Base-by-base conservation (phyloP, 2,113 vertebrate species). In the Tiliqua scincoides region DNA sequence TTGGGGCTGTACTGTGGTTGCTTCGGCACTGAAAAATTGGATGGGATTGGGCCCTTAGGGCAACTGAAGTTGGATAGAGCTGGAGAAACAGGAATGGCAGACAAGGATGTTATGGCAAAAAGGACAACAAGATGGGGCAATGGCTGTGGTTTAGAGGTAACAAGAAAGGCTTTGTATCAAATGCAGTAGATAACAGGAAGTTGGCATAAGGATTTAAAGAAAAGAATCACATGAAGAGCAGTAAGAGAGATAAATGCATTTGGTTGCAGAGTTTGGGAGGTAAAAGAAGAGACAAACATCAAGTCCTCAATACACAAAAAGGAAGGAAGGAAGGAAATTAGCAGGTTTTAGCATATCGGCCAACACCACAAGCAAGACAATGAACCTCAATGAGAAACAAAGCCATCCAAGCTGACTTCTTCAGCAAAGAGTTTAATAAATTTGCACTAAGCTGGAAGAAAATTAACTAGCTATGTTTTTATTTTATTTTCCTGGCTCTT, bases 401-500 rank as follows among this genome's bases (percentile, higher is more conserved):
- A 70, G 23, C 35, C 57, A 76, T 40, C 70, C 27, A 37, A 74
- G n/a, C 1, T 70, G 35, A 54, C 72, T 67, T 48, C 18, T 35
- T 73, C 37, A 70, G 40, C 20, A 85, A 76, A 77, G 20, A 59
- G 12, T 86, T 91, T 86, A 43, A 59, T 59, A 85, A 82, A 83
- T 48, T 48, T 5, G 65, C 20, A 2, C 35, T 11, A 62, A 10
- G 32, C 21, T 37, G 59, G 4, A 25, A 35, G 2, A 10, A 30
- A 89, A 89, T 80, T 82, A 43, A 54, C 88, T 10, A 83, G 40
- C 37, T 57, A 73, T 88, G 65, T 92, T 85, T 92, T 88, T 48
- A 12, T 87, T 57, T 79, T 30, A 12, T 87, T 57, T 79, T 30
- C 83, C 62, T 71, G 62, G 79, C 70, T 85, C 80, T 21, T 62